Evolutionary conservation across 2,797 vertebrate species (phyloP).

Genomic region (Chloroceryle amazona): DNA sequence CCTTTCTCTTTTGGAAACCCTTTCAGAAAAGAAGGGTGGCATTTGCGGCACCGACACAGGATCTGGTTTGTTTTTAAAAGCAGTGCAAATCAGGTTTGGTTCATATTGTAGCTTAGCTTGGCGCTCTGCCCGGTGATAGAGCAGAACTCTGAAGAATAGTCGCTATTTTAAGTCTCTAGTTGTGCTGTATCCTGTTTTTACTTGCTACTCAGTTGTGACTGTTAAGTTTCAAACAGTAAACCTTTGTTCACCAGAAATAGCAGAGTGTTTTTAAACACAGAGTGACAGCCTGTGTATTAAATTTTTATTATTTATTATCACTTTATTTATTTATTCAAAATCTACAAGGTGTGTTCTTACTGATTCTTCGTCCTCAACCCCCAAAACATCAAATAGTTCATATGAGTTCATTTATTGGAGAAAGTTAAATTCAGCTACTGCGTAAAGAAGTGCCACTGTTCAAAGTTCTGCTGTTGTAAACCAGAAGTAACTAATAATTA

Average conservation of each 20-base stretch:
- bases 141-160: slow-evolving; percentile 34
- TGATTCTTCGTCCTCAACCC: not conserved
- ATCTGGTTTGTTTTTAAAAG: not conserved
- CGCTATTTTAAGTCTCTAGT: slow-evolving; percentile 50
- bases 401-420: not conserved
- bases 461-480: not conserved
- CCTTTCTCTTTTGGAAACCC: not conserved
- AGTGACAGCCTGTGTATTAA: not conserved
- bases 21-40: slow-evolving; percentile 23
- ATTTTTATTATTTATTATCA: not conserved
- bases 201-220: slow-evolving; percentile 58
- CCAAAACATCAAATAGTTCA: not conserved
- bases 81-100: not conserved
- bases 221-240: slow-evolving; percentile 54
- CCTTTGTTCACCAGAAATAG: slow-evolving; percentile 61
- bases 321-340: not conserved
- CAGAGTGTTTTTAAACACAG: slow-evolving; percentile 1
- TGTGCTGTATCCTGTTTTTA: slow-evolving; percentile 72
- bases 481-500: not conserved
- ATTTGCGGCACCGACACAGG: not conserved
- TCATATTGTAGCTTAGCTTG: not conserved
- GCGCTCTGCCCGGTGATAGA: slow-evolving; percentile 39
- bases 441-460: not conserved
- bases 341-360: not conserved
- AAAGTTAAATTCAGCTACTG: not conserved